These are phyloP conservation scores for Holacanthella duospinosa DNA, from an alignment of 2,888 invertebrate species.

Conservation along the genomic window DNA sequence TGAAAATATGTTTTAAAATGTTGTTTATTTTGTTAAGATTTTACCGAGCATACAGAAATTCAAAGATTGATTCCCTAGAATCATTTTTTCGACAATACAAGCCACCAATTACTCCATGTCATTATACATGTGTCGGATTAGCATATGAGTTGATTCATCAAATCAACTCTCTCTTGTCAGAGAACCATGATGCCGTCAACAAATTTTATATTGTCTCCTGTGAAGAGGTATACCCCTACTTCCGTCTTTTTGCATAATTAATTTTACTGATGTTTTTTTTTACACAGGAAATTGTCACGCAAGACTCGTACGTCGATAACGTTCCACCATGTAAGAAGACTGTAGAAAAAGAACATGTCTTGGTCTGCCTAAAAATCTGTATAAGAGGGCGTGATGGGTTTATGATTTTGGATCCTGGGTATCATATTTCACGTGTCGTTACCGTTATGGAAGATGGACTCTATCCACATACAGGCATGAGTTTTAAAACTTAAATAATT, in stretches of 20 bases:
- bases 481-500: background rate
- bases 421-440: constrained; percentile 74
- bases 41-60: constrained; percentile 49
- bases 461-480: constrained; percentile 71
- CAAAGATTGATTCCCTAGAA: constrained; percentile 52
- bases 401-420: constrained; percentile 78
- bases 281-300: constrained; percentile 44
- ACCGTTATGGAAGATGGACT: constrained; percentile 74
- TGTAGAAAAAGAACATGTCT: constrained; percentile 77
- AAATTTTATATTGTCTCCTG: constrained; percentile 69
- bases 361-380: constrained; percentile 62
- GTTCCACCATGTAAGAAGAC: constrained; percentile 43
- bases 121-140: constrained; percentile 80
- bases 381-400: constrained; percentile 52
- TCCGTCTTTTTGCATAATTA: background rate
- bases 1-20: background rate
- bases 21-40: constrained; percentile 43
- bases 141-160: constrained; percentile 66
- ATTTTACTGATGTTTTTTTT: background rate
- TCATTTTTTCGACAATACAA: constrained; percentile 65
- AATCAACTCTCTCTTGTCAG: constrained; percentile 49
- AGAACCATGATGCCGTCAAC: constrained; percentile 56
- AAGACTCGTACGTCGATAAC: constrained; percentile 43
- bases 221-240: constrained; percentile 56
- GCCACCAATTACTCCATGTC: constrained; percentile 63